Base-by-base conservation (phyloP, 1,140 invertebrate genomes). In the Wiebesia pumilae region DNA sequence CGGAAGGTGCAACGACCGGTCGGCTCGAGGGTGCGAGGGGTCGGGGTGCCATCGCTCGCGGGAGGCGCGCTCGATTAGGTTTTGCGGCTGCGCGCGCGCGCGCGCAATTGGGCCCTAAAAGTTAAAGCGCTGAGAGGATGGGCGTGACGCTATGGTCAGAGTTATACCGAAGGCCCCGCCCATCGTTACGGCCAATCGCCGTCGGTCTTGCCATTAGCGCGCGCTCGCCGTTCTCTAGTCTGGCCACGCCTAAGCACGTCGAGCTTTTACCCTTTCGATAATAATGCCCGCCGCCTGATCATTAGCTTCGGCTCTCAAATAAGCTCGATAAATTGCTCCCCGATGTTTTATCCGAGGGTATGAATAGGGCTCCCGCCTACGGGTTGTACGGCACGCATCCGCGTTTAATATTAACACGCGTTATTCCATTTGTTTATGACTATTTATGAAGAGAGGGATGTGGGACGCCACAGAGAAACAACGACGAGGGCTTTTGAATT, bases 271-370 rank as follows among this genome's bases (percentile, higher is more conserved):
- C 65, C 69, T 83, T 75, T 83, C 69, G 81, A 47, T 47, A 38
- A 71, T 71, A 51, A 71, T 43, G 83, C 83, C 35, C 35, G 27
- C 81, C 30, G 67, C 33, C 19, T 6, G 83, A 38, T 24, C 54
- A 30, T 71, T 75, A 75, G 33, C 33, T 14, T 1, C 54, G 16
- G 40, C 81, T 24, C 65, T n/a, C 40, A 3, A 3, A 30, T 51
- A 2, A 83, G 80, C 75, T 75, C 79, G 83, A 84, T 84, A 73
- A 84, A 84, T 84, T 33, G 83, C 40, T 65, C 12, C 35, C 73
- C 71, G 82, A 73, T 62, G 51, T 19, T 33, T 79, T 84, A 78
- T 84, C 71, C 27, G 51, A 6, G 16, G 0, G 16, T n/a, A 0
- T 12, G 2, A 35, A 54, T 54, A 9, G 51, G 14, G 51, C 51